These are phyloP conservation scores for Jacana jacana DNA, from an alignment of 2,113 vertebrate genomes.

Conservation along the genomic window DNA sequence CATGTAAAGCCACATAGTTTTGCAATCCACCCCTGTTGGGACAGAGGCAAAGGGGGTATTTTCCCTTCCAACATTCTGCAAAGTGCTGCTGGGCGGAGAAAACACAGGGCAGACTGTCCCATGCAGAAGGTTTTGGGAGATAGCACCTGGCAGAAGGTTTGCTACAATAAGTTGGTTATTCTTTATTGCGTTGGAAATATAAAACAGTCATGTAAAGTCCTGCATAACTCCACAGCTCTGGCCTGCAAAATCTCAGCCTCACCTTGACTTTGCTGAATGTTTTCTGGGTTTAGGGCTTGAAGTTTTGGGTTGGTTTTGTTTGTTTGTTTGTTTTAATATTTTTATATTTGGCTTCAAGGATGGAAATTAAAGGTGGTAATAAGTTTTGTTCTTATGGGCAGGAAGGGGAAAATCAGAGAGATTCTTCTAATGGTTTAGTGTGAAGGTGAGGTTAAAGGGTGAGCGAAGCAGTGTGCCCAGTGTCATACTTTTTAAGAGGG, in stretches of 20 bases:
- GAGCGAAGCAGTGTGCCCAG: neutral
- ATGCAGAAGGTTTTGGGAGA: constrained; percentile 50
- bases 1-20: neutral
- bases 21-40: neutral
- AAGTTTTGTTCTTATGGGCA: neutral
- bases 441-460: neutral
- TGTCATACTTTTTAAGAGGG: neutral
- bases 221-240: constrained; percentile 56
- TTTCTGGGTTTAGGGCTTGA: neutral
- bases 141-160: constrained; percentile 55
- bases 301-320: too few relatives aligned
- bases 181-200: constrained; percentile 69
- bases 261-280: constrained; percentile 35
- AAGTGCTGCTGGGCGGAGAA: constrained; percentile 21
- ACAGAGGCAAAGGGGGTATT: neutral
- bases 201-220: constrained; percentile 61
- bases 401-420: neutral
- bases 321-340: neutral
- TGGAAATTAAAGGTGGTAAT: neutral
- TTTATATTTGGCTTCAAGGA: neutral
- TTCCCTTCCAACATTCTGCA: constrained; percentile 49
- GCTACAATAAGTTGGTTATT: constrained; percentile 54
- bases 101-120: constrained; percentile 47
- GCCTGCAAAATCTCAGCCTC: constrained; percentile 23
- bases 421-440: neutral